phyloP scores from a whole-genome alignment of 2,888 invertebrate genomes.

The Tenodera sinensis region DNA sequence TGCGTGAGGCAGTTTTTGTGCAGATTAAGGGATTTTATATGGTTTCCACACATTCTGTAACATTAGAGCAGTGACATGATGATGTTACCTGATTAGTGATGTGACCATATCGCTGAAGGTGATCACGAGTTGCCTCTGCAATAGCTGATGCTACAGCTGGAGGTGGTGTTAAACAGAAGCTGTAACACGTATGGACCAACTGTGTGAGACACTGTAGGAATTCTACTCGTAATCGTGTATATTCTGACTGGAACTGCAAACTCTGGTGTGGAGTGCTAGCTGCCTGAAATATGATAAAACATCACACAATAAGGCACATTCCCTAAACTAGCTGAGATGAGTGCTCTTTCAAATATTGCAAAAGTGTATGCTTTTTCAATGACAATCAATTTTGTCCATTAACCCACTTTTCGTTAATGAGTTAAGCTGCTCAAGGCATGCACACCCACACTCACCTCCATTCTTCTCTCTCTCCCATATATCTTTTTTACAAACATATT shows the following conservation, averaged over 20 bases:
- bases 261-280: conserved; percentile 62
- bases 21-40: no score
- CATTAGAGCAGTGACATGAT: no score
- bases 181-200: conserved; percentile 64
- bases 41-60: no score
- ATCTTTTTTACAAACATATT: no score
- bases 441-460: no score
- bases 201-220: conserved; percentile 66
- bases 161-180: conserved; percentile 84
- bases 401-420: no score
- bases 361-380: not conserved
- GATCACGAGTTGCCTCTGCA: conserved; percentile 73
- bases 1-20: no score
- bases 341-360: not conserved
- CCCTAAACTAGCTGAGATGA: not conserved
- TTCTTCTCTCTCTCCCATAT: no score
- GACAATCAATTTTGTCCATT: no score
- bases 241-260: conserved; percentile 72
- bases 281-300: conserved; percentile 47
- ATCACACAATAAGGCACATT: not conserved
- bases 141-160: conserved; percentile 79
- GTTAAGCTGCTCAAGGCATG: no score
- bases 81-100: conserved; percentile 64
- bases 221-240: conserved; percentile 68
- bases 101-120: conserved; percentile 73